Evolutionary conservation across 2,888 invertebrate genomes (phyloP).

Genomic region (Caenorhabditis plicata): DNA sequence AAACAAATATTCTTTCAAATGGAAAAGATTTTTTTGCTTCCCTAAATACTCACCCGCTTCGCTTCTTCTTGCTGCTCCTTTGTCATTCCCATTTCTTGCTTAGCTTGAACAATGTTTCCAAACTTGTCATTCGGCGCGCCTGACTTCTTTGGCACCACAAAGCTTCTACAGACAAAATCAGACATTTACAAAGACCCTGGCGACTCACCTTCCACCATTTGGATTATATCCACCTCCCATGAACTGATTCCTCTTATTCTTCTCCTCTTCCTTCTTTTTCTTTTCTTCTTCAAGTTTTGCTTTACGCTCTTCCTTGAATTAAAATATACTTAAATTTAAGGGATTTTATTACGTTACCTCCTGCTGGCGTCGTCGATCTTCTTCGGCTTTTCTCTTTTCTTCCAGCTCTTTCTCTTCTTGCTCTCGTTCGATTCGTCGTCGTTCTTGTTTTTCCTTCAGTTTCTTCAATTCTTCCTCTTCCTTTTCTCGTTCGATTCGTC

Average conservation of each 20-base stretch:
- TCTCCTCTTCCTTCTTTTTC: constrained; percentile 56
- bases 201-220: constrained; percentile 29
- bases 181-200: too few relatives aligned
- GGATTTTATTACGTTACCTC: constrained; percentile 37
- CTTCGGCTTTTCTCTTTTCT: constrained; percentile 54
- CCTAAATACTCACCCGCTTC: constrained; percentile 72
- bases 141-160: constrained; percentile 59
- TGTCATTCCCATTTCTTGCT: constrained; percentile 95
- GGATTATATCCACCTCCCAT: constrained; percentile 36
- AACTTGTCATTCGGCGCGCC: constrained; percentile 60
- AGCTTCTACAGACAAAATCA: constrained; percentile 26
- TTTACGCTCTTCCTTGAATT: constrained; percentile 52
- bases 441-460: constrained; percentile 77
- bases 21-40: not conserved
- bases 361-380: constrained; percentile 60
- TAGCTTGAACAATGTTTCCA: constrained; percentile 82
- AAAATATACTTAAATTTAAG: not conserved
- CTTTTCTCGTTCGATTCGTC: constrained; percentile 63
- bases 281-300: constrained; percentile 53
- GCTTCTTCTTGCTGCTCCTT: constrained; percentile 99
- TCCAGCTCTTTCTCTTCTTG: constrained; percentile 60
- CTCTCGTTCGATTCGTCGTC: constrained; percentile 59
- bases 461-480: constrained; percentile 72
- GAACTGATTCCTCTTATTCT: constrained; percentile 44
- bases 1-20: not conserved